Percentiles rank a stretch among this genome's conserved stretches.
phyloP scores from a whole-genome alignment of 2,797 vertebrate genomes.

The Paedocypris micromegethes region DNA sequence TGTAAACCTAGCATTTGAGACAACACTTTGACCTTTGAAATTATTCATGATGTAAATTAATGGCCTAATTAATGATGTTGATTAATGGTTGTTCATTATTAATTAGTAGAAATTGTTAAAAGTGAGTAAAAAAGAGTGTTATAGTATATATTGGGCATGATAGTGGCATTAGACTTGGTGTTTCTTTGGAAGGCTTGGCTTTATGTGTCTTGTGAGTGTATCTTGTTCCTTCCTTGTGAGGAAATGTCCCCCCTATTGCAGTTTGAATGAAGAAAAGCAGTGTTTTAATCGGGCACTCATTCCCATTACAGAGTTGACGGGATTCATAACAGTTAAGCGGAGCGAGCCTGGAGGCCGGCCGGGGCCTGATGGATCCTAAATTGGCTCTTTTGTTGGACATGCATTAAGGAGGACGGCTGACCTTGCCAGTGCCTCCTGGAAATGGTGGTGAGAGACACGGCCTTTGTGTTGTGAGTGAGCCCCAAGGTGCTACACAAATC shows the following conservation, averaged over 20 bases:
- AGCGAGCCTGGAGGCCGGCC: slow-evolving; percentile 40
- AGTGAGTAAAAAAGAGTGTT: no score
- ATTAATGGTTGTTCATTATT: no score
- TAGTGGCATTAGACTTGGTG: not conserved
- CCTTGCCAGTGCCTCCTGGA: slow-evolving; percentile 50
- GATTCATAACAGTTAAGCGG: slow-evolving; percentile 54
- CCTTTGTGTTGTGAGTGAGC: slow-evolving; percentile 47
- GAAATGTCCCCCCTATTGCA: slow-evolving; percentile 46
- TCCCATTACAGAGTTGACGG: slow-evolving; percentile 55
- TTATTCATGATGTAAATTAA: no score
- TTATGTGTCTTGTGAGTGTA: slow-evolving; percentile 21
- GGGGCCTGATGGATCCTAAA: slow-evolving; percentile 54
- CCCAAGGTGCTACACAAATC: slow-evolving; percentile 42
- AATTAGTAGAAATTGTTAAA: no score
- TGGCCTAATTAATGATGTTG: no score
- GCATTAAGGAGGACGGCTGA: slow-evolving; percentile 55
- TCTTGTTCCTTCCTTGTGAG: not conserved
- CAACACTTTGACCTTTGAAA: no score
- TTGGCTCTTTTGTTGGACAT: slow-evolving; percentile 54
- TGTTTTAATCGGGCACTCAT: slow-evolving; percentile 53
- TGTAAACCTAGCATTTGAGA: no score
- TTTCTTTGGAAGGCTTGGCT: slow-evolving; percentile 25
- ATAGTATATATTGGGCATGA: no score
- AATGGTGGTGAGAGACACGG: slow-evolving; percentile 45
- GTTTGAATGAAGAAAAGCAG: slow-evolving; percentile 48